These are phyloP conservation scores for Macaria notata DNA, from an alignment of 2,888 invertebrate genomes.

Conservation along the genomic window DNA sequence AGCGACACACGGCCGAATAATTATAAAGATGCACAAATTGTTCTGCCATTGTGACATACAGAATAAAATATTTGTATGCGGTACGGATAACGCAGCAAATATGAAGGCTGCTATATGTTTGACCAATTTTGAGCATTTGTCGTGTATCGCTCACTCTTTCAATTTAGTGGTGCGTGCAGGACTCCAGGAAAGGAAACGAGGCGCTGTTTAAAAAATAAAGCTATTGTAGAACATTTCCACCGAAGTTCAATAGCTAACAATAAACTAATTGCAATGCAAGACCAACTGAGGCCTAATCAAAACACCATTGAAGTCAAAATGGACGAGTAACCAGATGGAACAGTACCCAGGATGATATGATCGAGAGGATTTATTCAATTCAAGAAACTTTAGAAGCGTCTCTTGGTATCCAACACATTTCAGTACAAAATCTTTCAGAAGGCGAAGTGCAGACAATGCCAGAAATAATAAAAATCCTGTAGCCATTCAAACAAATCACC, in stretches of 20 bases:
- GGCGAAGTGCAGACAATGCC: slow-evolving; percentile 34
- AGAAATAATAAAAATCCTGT: slow-evolving; percentile 37
- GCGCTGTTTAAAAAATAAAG: background rate
- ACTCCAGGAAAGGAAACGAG: background rate
- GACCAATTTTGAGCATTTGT: slow-evolving; percentile 36
- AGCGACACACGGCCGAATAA: background rate
- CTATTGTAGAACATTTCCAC: slow-evolving; percentile 11
- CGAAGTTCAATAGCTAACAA: slow-evolving; percentile 34
- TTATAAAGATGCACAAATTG: background rate
- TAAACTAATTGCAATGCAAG: slow-evolving; percentile 32
- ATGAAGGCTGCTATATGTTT: slow-evolving; percentile 39
- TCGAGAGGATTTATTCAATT: slow-evolving; percentile 34
- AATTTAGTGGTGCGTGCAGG: slow-evolving; percentile 36
- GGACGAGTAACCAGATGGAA: slow-evolving; percentile 35
- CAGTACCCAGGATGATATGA: slow-evolving; percentile 35
- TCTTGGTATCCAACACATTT: slow-evolving; percentile 35
- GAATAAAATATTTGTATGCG: slow-evolving; percentile 28
- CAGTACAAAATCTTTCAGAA: slow-evolving; percentile 34
- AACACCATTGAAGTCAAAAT: slow-evolving; percentile 9
- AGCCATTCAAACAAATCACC: slow-evolving; percentile 34
- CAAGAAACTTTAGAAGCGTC: slow-evolving; percentile 35
- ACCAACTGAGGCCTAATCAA: slow-evolving; percentile 16
- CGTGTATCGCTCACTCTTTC: slow-evolving; percentile 36
- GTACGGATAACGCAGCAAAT: slow-evolving; percentile 40
- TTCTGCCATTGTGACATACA: background rate